Evolutionary conservation across 2,888 invertebrate species (phyloP), one percentile per base, ranked within the genome.

Genomic region (Meloe dianella): DNA sequence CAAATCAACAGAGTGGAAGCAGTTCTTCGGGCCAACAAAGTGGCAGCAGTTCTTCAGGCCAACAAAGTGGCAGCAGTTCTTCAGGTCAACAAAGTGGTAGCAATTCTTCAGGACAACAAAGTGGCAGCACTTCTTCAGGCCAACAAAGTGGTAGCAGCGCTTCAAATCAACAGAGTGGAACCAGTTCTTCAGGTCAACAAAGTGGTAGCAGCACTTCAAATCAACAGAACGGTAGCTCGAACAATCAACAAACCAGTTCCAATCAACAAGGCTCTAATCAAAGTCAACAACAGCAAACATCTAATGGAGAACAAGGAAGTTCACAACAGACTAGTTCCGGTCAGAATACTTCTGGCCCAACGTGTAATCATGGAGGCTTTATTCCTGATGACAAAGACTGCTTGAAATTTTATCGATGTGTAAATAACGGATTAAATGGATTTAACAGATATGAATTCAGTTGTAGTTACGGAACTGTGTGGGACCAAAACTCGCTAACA

Each of bases 321-420:
- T 70, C 66, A 47, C 70, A 72, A 65, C 69, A 71, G 64, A 59
- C 63, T 51, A 30, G 54, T 14, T 32, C 47, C 54, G 47, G 56
- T 56, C 62, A 66, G 56, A 17, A n/a, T 27, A 20, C 5, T 47
- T 47, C 35, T 57, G 47, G 60, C 24, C 20, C 58, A 38, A 29
- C 75, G 58, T 91, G 91, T 77, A 84, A 79, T 20, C 80, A 84
- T 70, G 90, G 91, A 79, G 92, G 93, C 58, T 93, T 91, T 80
- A 87, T 89, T 77, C 87, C 89, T 12, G 88, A 92, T 81, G 84
- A 86, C 47, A 83, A 83, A 54, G 87, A 92, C 77, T 93, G 92
- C 77, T 88, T 85, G 70, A 91, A 89, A 78, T 93, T 92, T 84
- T 91, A 91, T 79, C 86, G 92, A 69, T 93, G 93, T 81, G 91